Conservation (phyloP, 2,888 invertebrate genomes). For the Dryadula phaetusa region DNA sequence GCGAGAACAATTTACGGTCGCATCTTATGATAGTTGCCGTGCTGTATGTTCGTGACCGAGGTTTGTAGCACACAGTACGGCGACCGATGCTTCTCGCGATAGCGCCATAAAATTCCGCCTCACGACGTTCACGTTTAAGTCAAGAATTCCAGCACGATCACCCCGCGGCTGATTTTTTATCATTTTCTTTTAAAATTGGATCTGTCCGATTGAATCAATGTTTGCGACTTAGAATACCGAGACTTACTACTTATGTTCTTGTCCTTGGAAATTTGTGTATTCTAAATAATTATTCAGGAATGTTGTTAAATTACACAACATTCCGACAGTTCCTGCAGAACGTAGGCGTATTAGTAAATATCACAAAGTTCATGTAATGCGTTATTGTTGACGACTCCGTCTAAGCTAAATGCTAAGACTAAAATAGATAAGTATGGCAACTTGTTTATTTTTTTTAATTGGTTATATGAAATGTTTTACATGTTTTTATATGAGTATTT, state of each 20-base stretch:
- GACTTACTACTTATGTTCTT: too few relatives aligned
- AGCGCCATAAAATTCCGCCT: constrained; percentile 80
- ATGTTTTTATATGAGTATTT: neutral
- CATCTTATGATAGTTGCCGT: constrained; percentile 62
- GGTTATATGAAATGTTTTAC: neutral
- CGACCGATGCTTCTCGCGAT: constrained; percentile 74
- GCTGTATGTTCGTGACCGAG: constrained; percentile 80
- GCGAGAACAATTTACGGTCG: constrained; percentile 75
- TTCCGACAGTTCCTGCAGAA: constrained; percentile 64
- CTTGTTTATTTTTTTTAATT: neutral
- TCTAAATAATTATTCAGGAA: constrained; percentile 75
- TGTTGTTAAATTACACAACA: constrained; percentile 76
- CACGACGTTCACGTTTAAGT: constrained; percentile 72
- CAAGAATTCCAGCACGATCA: constrained; percentile 72
- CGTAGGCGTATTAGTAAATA: constrained; percentile 78
- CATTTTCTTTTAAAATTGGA: constrained; percentile 46
- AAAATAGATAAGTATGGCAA: constrained; percentile 49
- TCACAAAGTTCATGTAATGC: constrained; percentile 55
- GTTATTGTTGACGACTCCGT: constrained; percentile 63
- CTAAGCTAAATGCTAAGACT: constrained; percentile 45
- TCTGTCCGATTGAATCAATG: constrained; percentile 35
- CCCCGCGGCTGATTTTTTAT: constrained; percentile 58
- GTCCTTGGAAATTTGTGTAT: constrained; percentile 72
- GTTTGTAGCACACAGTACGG: constrained; percentile 65
- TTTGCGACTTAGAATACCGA: constrained; percentile 38